Conservation (phyloP, 23 tunicate genomes). For the Oikopleura vanhoeffeni region DNA sequence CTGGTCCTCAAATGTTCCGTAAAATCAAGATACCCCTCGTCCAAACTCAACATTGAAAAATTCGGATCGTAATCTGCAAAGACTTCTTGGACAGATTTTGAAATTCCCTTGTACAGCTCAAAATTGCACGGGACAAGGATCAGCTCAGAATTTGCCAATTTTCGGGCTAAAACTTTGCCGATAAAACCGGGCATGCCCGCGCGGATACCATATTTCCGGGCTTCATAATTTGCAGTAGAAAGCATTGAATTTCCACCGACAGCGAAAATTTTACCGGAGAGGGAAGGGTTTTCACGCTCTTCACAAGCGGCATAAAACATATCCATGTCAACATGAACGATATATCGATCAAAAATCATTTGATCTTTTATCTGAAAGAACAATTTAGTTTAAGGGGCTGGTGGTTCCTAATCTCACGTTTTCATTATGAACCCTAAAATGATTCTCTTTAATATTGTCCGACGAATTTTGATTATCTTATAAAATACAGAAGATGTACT, state of each 20-base stretch:
- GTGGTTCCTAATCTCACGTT: too few species aligned
- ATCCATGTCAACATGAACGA: constrained; percentile 95
- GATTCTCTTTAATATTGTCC: too few species aligned
- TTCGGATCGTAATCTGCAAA: constrained; percentile 55
- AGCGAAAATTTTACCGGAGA: constrained; percentile 67
- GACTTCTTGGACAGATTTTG: constrained; percentile 32
- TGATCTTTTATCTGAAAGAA: background rate
- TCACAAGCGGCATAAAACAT: constrained; percentile 90
- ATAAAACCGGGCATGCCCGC: constrained; percentile 99
- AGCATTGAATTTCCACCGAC: constrained; percentile 78
- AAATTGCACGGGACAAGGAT: constrained; percentile 56
- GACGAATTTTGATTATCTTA: too few species aligned
- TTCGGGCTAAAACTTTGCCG: constrained; percentile 22
- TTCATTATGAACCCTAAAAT: too few species aligned
- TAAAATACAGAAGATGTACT: too few species aligned
- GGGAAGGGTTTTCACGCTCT: constrained; percentile 59
- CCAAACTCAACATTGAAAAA: constrained; percentile 51
- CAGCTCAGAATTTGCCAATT: constrained; percentile 46
- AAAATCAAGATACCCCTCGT: constrained; percentile 85
- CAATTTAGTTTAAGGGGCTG: background rate
- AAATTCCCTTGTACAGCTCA: constrained; percentile 45
- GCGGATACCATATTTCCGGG: constrained; percentile 76
- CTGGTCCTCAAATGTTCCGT: constrained; percentile 43
- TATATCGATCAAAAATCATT: constrained; percentile 16
- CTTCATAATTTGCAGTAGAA: constrained; percentile 72